Evolutionary conservation across 2,797 vertebrate genomes (phyloP).

Genomic region (Prionace glauca): DNA sequence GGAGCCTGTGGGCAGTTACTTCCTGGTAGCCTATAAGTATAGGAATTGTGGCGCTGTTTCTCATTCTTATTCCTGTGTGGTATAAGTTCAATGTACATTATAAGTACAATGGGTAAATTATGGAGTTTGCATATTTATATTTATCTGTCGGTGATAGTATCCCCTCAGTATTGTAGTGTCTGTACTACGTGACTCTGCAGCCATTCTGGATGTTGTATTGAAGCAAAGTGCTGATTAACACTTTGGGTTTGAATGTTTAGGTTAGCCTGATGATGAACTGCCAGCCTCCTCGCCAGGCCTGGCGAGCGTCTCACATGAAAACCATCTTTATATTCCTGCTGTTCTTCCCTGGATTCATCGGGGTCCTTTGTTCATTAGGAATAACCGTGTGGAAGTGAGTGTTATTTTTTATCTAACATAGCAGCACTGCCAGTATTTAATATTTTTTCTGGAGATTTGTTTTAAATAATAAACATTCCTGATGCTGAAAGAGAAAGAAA

Average conservation of each 20-base stretch:
- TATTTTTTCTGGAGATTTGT: neutral
- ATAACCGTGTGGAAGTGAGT: constrained; percentile 83
- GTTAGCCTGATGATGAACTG: constrained; percentile 83
- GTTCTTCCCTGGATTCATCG: constrained; percentile 82
- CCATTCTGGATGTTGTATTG: neutral
- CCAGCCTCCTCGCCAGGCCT: constrained; percentile 74
- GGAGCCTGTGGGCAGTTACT: too few species aligned
- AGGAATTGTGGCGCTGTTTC: neutral
- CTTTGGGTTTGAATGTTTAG: constrained; percentile 51
- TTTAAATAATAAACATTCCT: neutral
- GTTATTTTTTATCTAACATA: neutral
- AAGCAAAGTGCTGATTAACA: neutral
- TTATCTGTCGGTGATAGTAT: too few species aligned
- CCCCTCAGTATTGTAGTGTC: too few species aligned
- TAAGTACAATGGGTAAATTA: neutral
- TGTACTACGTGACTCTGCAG: neutral
- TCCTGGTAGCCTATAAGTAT: too few species aligned
- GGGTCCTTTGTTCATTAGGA: constrained; percentile 69
- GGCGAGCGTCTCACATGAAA: constrained; percentile 87
- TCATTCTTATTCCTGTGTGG: neutral
- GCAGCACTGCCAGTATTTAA: neutral
- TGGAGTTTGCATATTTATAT: neutral
- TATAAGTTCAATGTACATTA: neutral
- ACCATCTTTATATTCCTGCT: constrained; percentile 80
- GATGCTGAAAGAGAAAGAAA: neutral